Conservation (phyloP, 2,888 invertebrate species). For the Loripinus fragilis region DNA sequence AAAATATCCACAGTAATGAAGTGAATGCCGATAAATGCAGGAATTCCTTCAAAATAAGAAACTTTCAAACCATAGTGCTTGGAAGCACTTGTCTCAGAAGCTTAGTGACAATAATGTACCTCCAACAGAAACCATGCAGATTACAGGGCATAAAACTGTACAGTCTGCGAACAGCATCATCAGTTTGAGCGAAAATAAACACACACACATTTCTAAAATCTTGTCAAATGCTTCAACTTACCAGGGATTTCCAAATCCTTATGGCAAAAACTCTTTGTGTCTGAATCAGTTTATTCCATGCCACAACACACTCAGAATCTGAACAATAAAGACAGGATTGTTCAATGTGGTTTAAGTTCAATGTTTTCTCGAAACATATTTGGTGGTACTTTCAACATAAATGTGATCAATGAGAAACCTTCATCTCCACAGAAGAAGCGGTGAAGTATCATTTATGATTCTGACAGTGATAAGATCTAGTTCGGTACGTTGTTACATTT, state of each 20-base stretch:
- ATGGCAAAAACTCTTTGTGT: neutral
- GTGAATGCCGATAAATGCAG: conserved; percentile 19
- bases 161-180: conserved; percentile 40
- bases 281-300: conserved; percentile 4
- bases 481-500: too few relatives aligned
- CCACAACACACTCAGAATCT: neutral
- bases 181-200: conserved; percentile 41
- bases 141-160: conserved; percentile 46
- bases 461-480: neutral
- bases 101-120: too few relatives aligned
- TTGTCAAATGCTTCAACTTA: conserved; percentile 16
- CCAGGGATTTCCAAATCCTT: neutral
- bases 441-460: neutral
- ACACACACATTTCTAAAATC: conserved; percentile 35
- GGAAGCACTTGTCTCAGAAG: conserved; percentile 41
- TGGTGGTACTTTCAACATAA: conserved; percentile 11
- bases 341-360: conserved; percentile 12
- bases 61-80: conserved; percentile 41
- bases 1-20: conserved; percentile 30
- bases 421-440: neutral
- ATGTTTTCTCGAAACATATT: conserved; percentile 10
- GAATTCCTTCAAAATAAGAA: conserved; percentile 12
- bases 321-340: neutral
- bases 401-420: neutral
- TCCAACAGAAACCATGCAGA: conserved; percentile 49